Evolutionary conservation across 2,113 vertebrate genomes (phyloP).

Genomic region (Argyrosomus japonicus): DNA sequence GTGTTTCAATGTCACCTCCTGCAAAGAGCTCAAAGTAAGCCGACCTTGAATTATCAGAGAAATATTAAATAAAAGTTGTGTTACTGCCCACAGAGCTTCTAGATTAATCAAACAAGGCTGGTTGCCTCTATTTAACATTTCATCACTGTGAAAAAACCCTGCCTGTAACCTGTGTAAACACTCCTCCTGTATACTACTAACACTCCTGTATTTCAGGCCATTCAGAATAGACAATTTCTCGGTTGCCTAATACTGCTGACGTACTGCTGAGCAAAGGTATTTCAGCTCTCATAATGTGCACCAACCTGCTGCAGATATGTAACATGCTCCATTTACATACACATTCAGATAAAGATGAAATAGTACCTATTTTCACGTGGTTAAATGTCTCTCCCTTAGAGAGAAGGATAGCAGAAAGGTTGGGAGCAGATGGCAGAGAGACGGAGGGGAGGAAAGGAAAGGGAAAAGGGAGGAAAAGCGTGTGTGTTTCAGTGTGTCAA

Average conservation of each 20-base stretch:
- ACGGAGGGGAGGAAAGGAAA: constrained; percentile 18
- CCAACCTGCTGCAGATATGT: constrained; percentile 41
- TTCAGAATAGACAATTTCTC: constrained; percentile 12
- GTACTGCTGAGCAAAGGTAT: constrained; percentile 12
- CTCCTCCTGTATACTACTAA: too few relatives aligned
- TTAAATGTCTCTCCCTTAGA: constrained; percentile 39
- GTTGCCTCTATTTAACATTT: constrained; percentile 40
- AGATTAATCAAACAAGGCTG: constrained; percentile 22
- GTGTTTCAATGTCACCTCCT: constrained; percentile 10
- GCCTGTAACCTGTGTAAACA: neutral
- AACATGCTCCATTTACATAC: constrained; percentile 25
- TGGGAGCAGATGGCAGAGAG: constrained; percentile 41
- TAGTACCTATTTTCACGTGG: constrained; percentile 34
- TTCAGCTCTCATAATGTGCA: constrained; percentile 38
- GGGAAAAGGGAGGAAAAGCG: constrained; percentile 45
- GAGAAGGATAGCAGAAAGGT: constrained; percentile 37
- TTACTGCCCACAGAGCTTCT: neutral
- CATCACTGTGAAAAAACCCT: neutral
- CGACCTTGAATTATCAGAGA: constrained; percentile 34
- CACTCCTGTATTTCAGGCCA: constrained; percentile 6
- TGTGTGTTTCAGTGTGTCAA: constrained; percentile 65
- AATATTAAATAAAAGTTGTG: constrained; percentile 24
- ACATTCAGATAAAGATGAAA: constrained; percentile 48
- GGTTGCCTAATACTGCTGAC: neutral
- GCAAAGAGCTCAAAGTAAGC: constrained; percentile 36